Base-by-base conservation (phyloP, 2,888 invertebrate species). In the Ichneumoninae sp. region DNA sequence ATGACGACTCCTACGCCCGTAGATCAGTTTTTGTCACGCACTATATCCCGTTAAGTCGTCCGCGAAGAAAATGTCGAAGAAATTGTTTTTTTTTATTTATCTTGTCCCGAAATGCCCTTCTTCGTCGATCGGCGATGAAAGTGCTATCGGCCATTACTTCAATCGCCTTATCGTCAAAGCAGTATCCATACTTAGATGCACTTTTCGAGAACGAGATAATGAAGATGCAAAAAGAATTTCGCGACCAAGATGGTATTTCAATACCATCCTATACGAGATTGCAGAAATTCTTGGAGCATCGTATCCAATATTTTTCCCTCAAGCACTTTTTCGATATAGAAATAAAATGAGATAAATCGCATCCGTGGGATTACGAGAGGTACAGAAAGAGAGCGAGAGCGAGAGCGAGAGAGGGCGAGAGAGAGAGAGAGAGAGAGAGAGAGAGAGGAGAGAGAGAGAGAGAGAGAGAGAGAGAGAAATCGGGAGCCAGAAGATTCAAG, bases 401-500 rank as follows among this genome's bases (percentile, higher is more conserved):
- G 33, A 33, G 33, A 7, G 33, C 3, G 33, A 1, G 7, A 57
- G 76, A 74, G 19, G 19, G 19, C 19, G 57, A 76, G 8, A 62
- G 54, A 33, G 7, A 80, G 76, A 74, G 57, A 76, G 8, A 62
- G 22, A 26, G 19, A 26, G 19, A 57, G 57, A 54, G 19, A 3
- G 72, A 47, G 76, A 74, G 57, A 76, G 8, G 7, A 80, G 76
- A 74, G 57, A 76, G 8, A 62, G 22, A 26, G 19, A 26, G 19
- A 57, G 57, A 54, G 19, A 3, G 72, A 47, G 76, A 74, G 57
- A 76, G 8, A 62, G 54, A 33, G 7, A 80, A 68, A 33, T 33
- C 33, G 6, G 33, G 33, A 33, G 7, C 69, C 50, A 6, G 40
- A 80, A 80, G 62, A 86, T 86, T 84, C 80, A 66, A 57, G 57